A percentile compares a stretch with the other conserved stretches of the same genome.
These are phyloP conservation scores for Pollenia amentaria DNA, from an alignment of 2,888 invertebrate genomes.

Conservation along the genomic window DNA sequence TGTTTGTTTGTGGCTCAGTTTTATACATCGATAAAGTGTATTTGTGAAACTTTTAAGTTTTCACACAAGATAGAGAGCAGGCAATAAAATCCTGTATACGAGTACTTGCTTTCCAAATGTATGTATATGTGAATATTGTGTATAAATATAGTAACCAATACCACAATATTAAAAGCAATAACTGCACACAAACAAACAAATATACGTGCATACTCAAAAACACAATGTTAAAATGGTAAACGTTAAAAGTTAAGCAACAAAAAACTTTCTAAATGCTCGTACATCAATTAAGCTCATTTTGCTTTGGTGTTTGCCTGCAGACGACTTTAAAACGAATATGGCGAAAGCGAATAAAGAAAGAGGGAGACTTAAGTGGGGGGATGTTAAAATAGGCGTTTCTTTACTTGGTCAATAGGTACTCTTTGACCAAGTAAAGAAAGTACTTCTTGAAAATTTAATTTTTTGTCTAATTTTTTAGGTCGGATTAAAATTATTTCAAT, in stretches of 20 bases:
- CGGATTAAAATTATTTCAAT: slow-evolving; percentile 31
- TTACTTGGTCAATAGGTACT: too few relatives aligned
- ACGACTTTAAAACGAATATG: neutral
- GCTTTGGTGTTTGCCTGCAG: slow-evolving; percentile 13
- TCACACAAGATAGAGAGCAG: slow-evolving; percentile 61
- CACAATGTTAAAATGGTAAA: slow-evolving; percentile 71
- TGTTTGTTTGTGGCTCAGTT: slow-evolving; percentile 26
- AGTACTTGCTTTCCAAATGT: slow-evolving; percentile 12
- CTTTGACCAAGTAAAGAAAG: neutral
- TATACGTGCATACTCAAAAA: slow-evolving; percentile 55
- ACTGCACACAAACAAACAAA: neutral
- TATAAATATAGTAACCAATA: slow-evolving; percentile 57
- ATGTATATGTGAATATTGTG: slow-evolving; percentile 32
- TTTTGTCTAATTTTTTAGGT: slow-evolving; percentile 25
- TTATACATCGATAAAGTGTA: slow-evolving; percentile 63
- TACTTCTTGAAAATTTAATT: slow-evolving; percentile 33
- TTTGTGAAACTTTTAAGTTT: slow-evolving; percentile 68
- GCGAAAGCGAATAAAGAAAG: neutral
- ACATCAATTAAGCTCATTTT: slow-evolving; percentile 82
- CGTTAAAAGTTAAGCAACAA: slow-evolving; percentile 70
- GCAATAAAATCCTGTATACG: slow-evolving; percentile 69
- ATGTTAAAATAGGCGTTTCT: neutral
- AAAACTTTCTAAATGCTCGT: slow-evolving; percentile 83
- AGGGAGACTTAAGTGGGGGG: neutral
- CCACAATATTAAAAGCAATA: slow-evolving; percentile 42